These are phyloP conservation scores for Crematogaster levior DNA, from an alignment of 2,888 invertebrate genomes.

Conservation along the genomic window DNA sequence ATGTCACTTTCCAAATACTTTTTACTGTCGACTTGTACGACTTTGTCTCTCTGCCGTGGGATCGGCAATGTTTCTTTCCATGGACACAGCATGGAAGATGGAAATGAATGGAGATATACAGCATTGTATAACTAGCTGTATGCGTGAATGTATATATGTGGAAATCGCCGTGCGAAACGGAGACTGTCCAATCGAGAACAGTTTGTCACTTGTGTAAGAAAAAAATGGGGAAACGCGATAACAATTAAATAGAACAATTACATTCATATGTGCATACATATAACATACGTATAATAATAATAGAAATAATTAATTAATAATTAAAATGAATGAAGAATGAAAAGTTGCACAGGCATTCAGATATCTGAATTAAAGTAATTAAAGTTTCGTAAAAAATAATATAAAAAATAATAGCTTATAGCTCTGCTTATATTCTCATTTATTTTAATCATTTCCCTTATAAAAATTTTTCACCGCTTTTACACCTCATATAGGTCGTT, in stretches of 20 bases:
- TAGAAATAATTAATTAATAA: neutral
- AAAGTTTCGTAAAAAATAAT: neutral
- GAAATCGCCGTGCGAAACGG: constrained; percentile 39
- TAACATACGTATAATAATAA: neutral
- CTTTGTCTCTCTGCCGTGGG: constrained; percentile 45
- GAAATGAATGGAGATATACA: constrained; percentile 20
- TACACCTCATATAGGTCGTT: no score
- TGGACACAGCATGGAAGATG: constrained; percentile 17
- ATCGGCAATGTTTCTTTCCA: constrained; percentile 43
- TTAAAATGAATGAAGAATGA: neutral
- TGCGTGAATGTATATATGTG: neutral
- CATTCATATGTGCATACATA: neutral
- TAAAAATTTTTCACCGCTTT: no score
- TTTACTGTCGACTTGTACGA: constrained; percentile 60
- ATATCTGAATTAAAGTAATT: no score
- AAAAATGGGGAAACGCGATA: neutral
- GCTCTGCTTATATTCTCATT: neutral
- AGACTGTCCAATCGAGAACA: constrained; percentile 25
- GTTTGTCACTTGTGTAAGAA: constrained; percentile 13
- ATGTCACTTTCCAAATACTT: constrained; percentile 77
- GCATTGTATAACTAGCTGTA: constrained; percentile 10
- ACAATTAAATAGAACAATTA: neutral
- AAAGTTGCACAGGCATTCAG: no score
- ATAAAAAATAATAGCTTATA: no score
- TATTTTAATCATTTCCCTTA: neutral